Percentiles rank a stretch among this genome's conserved stretches.
phyloP scores from a whole-genome alignment of 2,888 invertebrate species.

The Hecatera dysodea region DNA sequence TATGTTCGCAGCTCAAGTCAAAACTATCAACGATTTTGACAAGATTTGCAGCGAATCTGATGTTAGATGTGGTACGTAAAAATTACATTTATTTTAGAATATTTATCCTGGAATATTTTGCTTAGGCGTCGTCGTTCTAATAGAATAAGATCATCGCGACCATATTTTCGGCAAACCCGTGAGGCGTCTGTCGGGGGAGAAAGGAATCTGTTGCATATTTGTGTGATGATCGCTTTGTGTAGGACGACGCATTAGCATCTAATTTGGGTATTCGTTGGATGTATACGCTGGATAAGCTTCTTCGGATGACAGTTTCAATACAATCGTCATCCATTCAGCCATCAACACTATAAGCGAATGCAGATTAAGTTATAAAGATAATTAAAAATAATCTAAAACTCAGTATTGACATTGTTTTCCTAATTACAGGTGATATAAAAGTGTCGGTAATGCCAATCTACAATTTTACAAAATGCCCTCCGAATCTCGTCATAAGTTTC shows the following conservation, averaged over 20 bases:
- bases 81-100: neutral
- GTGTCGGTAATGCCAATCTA: constrained; percentile 77
- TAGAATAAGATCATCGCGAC: too few species aligned
- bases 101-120: too few species aligned
- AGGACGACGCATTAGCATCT: neutral
- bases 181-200: too few species aligned
- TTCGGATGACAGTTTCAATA: neutral
- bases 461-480: constrained; percentile 77
- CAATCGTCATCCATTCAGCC: neutral
- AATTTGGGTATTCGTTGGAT: neutral
- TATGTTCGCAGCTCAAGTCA: constrained; percentile 73
- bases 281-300: neutral
- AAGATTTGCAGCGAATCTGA: constrained; percentile 67
- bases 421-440: constrained; percentile 77
- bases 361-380: neutral
- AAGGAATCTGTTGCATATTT: too few species aligned
- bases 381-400: too few species aligned
- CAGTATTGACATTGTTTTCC: constrained; percentile 13
- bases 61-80: constrained; percentile 75
- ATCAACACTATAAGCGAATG: neutral
- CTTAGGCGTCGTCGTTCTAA: too few species aligned
- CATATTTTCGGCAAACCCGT: too few species aligned
- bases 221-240: neutral
- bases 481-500: constrained; percentile 73
- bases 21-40: constrained; percentile 74